Evolutionary conservation across 2,888 invertebrate genomes (phyloP), one percentile per base, ranked within the genome.

Genomic region (Folsomia manolachei): DNA sequence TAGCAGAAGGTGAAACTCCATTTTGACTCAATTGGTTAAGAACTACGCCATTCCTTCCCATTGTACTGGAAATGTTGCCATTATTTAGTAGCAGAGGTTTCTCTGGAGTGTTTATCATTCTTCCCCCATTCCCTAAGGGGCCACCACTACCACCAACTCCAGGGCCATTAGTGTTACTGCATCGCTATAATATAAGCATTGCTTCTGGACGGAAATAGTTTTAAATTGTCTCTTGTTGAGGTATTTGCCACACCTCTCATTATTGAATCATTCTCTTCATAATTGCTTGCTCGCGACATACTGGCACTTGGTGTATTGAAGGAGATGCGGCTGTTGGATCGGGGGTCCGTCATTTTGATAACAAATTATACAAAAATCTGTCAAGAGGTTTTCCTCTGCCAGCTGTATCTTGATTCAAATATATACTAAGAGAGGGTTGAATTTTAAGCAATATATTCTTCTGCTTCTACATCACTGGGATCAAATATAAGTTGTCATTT

Each of bases 41-140:
- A 27, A 71, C 56, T 24, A 72, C 76, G 24, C 76, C 76, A 60
- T 76, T 76, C 1, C 71, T 65, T 21, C 74, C 74, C 66, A 69
- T 74, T 23, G 69, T 26, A 70, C 67, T 75, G 21, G 75, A 75
- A 19, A 73, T 73, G 63, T 75, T 73, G 23, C 73, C 76, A 72
- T 76, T 74, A 62, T 75, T 75, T 23, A 71, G 66, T 39, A 76
- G 26, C 19, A 76, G 26, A n/a, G 74, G 76, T 63, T 65, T 70
- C 19, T 71, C 72, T 24, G 65, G 68, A 2, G 65, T 26, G 27
- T 56, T n/a, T 51, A 9, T 9, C 18, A 7, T 19, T n/a, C 21
- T 56, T 14, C 39, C 39, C 39, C 39, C 39, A 39, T 39, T 39
- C 4, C 39, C 14, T 14, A 39, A 39, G 39, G 39, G 14, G 39